Conservation (phyloP, 2,888 invertebrate genomes). For the Pachydiplax longipennis region DNA sequence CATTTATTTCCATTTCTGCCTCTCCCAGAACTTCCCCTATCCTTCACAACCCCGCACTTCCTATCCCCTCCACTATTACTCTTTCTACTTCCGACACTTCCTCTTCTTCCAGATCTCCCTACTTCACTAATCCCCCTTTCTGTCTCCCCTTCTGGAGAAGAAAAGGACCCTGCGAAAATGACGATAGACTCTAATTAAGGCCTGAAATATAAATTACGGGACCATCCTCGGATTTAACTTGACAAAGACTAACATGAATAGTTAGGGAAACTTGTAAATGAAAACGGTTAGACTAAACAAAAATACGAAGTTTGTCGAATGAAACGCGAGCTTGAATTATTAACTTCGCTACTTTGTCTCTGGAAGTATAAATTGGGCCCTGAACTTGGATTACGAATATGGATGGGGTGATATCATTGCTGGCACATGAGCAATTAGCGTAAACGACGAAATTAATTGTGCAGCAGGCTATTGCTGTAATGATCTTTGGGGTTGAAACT, state of each 20-base stretch:
- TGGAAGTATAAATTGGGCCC: too few relatives aligned
- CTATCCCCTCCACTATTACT: background rate
- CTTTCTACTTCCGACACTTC: background rate
- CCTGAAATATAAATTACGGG: background rate
- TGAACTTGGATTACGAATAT: too few relatives aligned
- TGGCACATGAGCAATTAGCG: too few relatives aligned
- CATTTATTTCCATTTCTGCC: background rate
- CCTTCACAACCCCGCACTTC: too few relatives aligned
- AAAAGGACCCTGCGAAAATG: background rate
- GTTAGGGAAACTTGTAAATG: background rate
- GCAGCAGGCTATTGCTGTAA: too few relatives aligned
- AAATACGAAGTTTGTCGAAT: background rate
- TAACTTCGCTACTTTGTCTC: too few relatives aligned
- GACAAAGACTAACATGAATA: background rate
- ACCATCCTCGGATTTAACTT: background rate
- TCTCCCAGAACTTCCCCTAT: too few relatives aligned
- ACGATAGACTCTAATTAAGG: constrained; percentile 4
- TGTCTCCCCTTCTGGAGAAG: background rate
- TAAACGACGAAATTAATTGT: too few relatives aligned
- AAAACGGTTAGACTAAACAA: background rate
- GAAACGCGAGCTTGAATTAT: too few relatives aligned
- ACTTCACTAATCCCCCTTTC: background rate
- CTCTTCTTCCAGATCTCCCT: background rate
- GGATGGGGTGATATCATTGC: too few relatives aligned
- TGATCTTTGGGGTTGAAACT: too few relatives aligned